Conservation (phyloP, 2,888 invertebrate species). For the Odontocolon sp. region DNA sequence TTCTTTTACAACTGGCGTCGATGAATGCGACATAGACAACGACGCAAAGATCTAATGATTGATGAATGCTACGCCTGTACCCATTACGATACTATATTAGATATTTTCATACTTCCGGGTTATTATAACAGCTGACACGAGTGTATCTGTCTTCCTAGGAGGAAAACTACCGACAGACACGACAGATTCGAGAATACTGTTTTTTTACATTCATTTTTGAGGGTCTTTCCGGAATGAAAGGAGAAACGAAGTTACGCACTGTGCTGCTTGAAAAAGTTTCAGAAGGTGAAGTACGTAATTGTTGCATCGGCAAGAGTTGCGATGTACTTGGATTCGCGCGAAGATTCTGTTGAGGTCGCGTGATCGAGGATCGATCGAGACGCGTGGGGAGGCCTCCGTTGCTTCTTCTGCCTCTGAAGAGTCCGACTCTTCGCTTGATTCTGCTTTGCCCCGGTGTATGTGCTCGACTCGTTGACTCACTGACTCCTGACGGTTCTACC, state of each 20-base stretch:
- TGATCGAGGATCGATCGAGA: constrained; percentile 48
- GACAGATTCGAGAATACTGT: too few relatives aligned
- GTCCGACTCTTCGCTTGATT: constrained; percentile 17
- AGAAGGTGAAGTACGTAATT: constrained; percentile 48
- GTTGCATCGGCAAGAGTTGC: constrained; percentile 61
- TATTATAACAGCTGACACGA: too few relatives aligned
- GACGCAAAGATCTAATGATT: constrained; percentile 46
- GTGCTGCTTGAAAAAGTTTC: neutral
- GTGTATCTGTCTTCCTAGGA: too few relatives aligned
- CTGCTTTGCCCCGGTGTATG: constrained; percentile 10
- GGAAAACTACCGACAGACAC: too few relatives aligned
- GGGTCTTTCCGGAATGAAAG: too few relatives aligned
- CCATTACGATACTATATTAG: constrained; percentile 23
- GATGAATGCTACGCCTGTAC: constrained; percentile 11
- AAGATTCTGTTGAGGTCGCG: constrained; percentile 41
- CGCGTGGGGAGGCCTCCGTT: constrained; percentile 19
- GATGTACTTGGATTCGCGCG: neutral
- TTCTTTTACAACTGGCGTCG: constrained; percentile 37
- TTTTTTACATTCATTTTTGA: too few relatives aligned
- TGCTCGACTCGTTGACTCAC: constrained; percentile 76
- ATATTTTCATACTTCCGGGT: constrained; percentile 40
- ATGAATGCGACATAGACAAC: neutral
- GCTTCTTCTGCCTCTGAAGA: constrained; percentile 25
- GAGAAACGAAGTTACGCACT: too few relatives aligned
- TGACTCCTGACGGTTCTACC: constrained; percentile 76